Base-by-base conservation (phyloP, 2,797 vertebrate genomes). In the Mycteria americana region DNA sequence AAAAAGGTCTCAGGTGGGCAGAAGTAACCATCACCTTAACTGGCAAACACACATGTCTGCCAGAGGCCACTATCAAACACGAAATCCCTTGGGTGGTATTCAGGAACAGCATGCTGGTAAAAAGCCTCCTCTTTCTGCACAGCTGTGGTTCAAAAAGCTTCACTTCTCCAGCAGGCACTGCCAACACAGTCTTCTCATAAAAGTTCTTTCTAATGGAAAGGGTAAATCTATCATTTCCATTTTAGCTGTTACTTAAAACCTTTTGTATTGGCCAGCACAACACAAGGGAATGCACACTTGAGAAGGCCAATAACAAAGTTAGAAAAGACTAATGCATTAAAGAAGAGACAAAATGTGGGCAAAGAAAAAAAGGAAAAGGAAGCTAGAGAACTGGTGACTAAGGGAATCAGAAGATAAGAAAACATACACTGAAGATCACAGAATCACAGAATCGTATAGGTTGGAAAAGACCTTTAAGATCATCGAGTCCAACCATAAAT, bases 201-300 rank as follows among this genome's bases (percentile, higher is more conserved):
- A 90, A 88, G 33, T 64, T 74, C 35, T 70, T 79, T 33, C 78
- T 83, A 89, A 88, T 50, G 51, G 87, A 67, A 91, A 77, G 18
- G 21, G 75, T 48, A 80, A 89, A 90, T 60, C 68, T 43, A 92
- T 81, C 18, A 16, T 69, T 90, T 87, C 72, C 82, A 83, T 83
- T 95, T 91, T 37, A 70, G 68, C 65, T 86, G 64, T 65, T 93
- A 90, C 82, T 88, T 86, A 85, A 86, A 93, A 70, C 48, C 31
- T 77, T 88, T 57, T 3, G 0, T 43, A 72, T 35, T 62, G 74
- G 75, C 28, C 87, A 89, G 85, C 64, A 70, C 7, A 48, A 57
- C 68, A 48, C 60, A 80, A 60, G 57, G 70, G 89, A 95, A 86
- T 6, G 10, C 60, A 64, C 12, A 18, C 46, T 1, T 24, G 18